A percentile compares a stretch with the other conserved stretches of the same genome.
Conservation (phyloP, 2,113 vertebrate species). For the Eudyptes chrysolophus region DNA sequence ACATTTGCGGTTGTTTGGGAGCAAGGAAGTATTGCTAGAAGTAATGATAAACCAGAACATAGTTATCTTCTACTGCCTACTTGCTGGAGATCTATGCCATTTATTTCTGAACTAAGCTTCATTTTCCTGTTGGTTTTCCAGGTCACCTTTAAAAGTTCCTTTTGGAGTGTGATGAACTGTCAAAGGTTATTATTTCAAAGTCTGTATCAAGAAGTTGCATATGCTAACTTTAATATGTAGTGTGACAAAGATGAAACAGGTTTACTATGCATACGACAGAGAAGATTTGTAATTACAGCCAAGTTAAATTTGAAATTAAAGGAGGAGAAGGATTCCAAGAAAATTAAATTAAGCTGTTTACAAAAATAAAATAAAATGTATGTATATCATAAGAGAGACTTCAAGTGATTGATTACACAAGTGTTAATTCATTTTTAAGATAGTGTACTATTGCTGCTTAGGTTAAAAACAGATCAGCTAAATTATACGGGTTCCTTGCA, state of each 20-base stretch:
- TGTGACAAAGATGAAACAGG: neutral
- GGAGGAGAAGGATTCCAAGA: neutral
- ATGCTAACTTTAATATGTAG: neutral
- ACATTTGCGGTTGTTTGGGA: neutral
- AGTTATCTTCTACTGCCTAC: neutral
- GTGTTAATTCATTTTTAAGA: neutral
- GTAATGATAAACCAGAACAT: neutral
- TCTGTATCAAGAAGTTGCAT: neutral
- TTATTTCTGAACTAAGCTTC: neutral
- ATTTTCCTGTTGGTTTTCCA: neutral
- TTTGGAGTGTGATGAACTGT: neutral
- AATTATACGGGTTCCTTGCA: neutral
- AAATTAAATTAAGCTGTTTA: slow-evolving; percentile 42
- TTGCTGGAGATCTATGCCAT: neutral
- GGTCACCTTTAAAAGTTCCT: neutral
- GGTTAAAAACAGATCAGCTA: neutral
- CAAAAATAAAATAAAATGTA: neutral
- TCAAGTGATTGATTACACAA: neutral
- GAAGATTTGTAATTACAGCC: neutral
- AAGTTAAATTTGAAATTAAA: neutral
- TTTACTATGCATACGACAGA: neutral
- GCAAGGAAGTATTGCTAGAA: neutral
- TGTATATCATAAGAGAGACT: neutral
- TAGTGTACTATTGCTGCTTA: neutral
- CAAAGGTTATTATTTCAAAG: neutral